Evolutionary conservation across 2,888 invertebrate genomes (phyloP).

Genomic region (Troglohyphantes excavatus): DNA sequence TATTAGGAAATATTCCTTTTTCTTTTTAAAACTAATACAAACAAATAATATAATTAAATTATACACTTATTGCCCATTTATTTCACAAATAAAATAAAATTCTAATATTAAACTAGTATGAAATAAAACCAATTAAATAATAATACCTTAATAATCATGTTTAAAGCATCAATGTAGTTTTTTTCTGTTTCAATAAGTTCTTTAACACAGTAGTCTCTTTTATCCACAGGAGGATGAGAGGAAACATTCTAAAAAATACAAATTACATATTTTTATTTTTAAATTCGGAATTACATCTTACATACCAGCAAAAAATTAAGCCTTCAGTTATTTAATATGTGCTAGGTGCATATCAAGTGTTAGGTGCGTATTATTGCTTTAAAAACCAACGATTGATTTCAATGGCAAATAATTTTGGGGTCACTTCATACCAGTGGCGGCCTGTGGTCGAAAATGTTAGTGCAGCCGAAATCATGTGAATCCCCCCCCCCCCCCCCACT

Average conservation of each 20-base stretch:
- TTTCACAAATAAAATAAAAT: background rate
- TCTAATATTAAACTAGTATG: background rate
- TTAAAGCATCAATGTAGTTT: slow-evolving; percentile 96
- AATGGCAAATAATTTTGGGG: no score
- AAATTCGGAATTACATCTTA: background rate
- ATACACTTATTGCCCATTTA: no score
- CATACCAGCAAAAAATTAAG: background rate
- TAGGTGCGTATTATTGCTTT: no score
- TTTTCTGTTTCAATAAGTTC: slow-evolving; percentile 98
- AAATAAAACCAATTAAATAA: background rate
- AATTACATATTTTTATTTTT: background rate
- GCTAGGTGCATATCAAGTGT: background rate
- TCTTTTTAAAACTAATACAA: background rate
- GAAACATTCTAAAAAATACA: slow-evolving; percentile 50
- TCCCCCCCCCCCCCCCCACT: no score
- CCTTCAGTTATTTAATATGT: background rate
- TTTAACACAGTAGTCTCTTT: slow-evolving; percentile 90
- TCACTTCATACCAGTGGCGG: no score
- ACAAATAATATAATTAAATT: background rate
- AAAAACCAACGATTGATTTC: no score
- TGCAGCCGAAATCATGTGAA: no score
- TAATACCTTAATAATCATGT: slow-evolving; percentile 86
- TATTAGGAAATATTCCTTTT: background rate
- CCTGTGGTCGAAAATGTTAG: no score
- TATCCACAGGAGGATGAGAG: slow-evolving; percentile 85